Conservation (phyloP, 1,140 invertebrate genomes). For the Habropoda laboriosa region DNA sequence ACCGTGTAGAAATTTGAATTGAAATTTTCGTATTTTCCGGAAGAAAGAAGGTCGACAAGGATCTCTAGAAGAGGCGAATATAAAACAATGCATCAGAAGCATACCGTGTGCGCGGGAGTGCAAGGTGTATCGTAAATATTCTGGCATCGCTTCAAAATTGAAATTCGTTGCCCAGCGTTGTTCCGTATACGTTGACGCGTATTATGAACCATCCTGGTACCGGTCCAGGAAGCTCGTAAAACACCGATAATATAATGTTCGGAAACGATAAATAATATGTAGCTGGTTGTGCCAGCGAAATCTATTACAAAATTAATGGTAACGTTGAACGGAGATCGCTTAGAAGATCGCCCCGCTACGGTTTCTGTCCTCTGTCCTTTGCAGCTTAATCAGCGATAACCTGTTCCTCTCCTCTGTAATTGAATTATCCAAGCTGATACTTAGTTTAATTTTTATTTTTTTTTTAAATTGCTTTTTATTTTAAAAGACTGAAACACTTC, state of each 20-base stretch:
- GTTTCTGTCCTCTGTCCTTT: too few species aligned
- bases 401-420: too few species aligned
- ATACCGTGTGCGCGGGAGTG: neutral
- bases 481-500: too few species aligned
- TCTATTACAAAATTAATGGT: constrained; percentile 45
- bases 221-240: constrained; percentile 47
- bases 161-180: constrained; percentile 42
- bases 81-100: neutral
- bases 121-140: constrained; percentile 25
- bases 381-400: neutral
- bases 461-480: too few species aligned
- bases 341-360: neutral
- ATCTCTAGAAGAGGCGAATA: too few species aligned
- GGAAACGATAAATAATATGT: constrained; percentile 49
- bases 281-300: constrained; percentile 11
- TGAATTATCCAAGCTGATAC: too few species aligned
- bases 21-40: too few species aligned
- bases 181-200: constrained; percentile 12
- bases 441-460: too few species aligned
- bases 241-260: constrained; percentile 46
- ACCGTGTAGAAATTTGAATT: too few species aligned
- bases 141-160: constrained; percentile 59
- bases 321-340: neutral
- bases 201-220: constrained; percentile 38
- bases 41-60: too few species aligned